Evolutionary conservation across 1,140 invertebrate species (phyloP).

Genomic region (Drosophila ananassae): DNA sequence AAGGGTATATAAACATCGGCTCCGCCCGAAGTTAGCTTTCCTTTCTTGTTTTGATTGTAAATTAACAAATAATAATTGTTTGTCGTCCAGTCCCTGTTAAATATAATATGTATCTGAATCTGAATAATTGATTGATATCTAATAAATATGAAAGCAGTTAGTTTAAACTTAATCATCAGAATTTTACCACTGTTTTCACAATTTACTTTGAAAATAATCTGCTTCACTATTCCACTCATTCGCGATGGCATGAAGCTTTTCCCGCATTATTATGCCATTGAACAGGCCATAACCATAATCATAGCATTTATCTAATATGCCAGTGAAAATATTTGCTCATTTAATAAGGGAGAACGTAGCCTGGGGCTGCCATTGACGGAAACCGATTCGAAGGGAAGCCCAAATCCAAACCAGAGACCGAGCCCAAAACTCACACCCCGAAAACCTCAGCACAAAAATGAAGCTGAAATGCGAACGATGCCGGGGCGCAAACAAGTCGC

Average conservation of each 20-base stretch:
- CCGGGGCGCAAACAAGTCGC: constrained; percentile 52
- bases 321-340: constrained; percentile 56
- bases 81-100: too few relatives aligned
- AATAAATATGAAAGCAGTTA: neutral
- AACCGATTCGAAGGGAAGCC: constrained; percentile 5
- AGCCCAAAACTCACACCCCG: neutral
- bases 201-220: constrained; percentile 13
- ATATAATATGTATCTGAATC: too few relatives aligned
- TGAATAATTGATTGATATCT: too few relatives aligned
- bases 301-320: constrained; percentile 55
- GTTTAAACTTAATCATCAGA: constrained; percentile 2
- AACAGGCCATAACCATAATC: constrained; percentile 53
- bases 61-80: too few relatives aligned
- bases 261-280: constrained; percentile 39
- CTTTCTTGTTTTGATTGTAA: too few relatives aligned
- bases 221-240: constrained; percentile 24
- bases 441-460: constrained; percentile 30
- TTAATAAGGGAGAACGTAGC: constrained; percentile 47
- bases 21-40: too few relatives aligned
- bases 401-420: neutral
- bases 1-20: too few relatives aligned
- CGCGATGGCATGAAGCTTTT: neutral
- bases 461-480: constrained; percentile 36
- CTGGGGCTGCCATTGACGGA: constrained; percentile 25
- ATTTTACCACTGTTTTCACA: neutral